Evolutionary conservation across 2,888 invertebrate genomes (phyloP), one percentile per base, ranked within the genome.

Genomic region (Andrena fulva): DNA sequence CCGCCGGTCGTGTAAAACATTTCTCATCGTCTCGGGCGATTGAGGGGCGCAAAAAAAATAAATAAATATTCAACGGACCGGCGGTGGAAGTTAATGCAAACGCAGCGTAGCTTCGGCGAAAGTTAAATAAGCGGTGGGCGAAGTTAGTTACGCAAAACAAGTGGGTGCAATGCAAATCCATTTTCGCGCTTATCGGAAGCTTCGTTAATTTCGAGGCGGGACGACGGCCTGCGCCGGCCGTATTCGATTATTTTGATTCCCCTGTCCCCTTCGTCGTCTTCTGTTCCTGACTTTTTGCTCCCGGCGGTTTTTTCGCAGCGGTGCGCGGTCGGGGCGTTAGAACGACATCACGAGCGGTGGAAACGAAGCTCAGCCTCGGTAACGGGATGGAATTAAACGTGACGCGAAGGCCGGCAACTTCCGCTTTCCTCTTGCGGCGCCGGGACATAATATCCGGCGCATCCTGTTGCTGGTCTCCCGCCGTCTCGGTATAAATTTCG

Each of bases 171-270:
- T 82, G 76, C 73, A 76, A 79, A 82, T 82, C 72, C 75, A 74
- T 80, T 85, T 75, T 70, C 75, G 4, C 74, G 68, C 66, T 85
- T 82, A 84, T 85, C 82, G 76, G 77, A 70, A 68, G 81, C 67
- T 69, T 72, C 82, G 84, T 82, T 84, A 85, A 84, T 79, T 82
- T 77, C 63, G 48, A 29, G n/a, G 66, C 50, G 20, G 16, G 27
- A 29, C n/a, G 10, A 42, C 20, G 7, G 63, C 50, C 29, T 27
- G 20, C 24, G 6, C 31, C 52, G 62, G 0, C 24, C 63, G 69
- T 77, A 85, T 82, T 75, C 72, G 48, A 77, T 85, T 85, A 85
- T 42, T 71, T 78, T 68, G 35, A 64, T 64, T 77, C 70, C 64
- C 70, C 3, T 48, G 6, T n/a, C 42, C 64, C 64, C 52, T 27